Base-by-base conservation (phyloP, 2,113 vertebrate genomes). In the Vulpes vulpes region DNA sequence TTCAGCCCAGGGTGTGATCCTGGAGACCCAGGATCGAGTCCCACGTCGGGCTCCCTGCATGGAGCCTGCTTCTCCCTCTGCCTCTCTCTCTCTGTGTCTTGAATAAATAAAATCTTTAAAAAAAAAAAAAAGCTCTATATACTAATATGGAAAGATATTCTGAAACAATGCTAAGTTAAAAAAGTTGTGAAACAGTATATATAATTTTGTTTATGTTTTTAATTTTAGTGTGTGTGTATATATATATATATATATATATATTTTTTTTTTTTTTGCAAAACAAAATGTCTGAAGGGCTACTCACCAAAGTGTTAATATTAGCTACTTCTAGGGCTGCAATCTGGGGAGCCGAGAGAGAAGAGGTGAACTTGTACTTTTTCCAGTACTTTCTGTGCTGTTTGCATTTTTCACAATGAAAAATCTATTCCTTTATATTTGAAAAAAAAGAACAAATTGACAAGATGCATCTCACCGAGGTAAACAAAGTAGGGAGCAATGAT, bases 401-500 rank as follows among this genome's bases (percentile, higher is more conserved):
- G 64, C 80, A 62, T 53, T 89, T 94, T 93, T 93, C 59, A 89
- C 43, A 51, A 32, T 53, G 53, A 71, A 62, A 49, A 49, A 74
- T 7, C 43, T 57, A 64, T 83, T 84, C 83, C 62, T 93, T 95
- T 22, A 62, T 74, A 38, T 80, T 92, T 20, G 76, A 8, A 62
- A 74, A 93, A 85, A 69, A 53, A 78, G 88, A 87, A 35, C 25
- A 65, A 93, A 87, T 5, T 1, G 55, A 71, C 0, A 8, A 0
- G 35, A 19, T 0, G 1, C 11, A 49, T 83, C 99, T 99, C 89
- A 99, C 99, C 99, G 6, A 99, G 98, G 98, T 99, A 99, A 94
- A 99, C 99, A 20, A 99, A 99, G 93, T 99, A 99, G 12, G 99
- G 99, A 7, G 99, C 98, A 1, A 99, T 84, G 98, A 99, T 99